These are phyloP conservation scores for Chloroceryle inda DNA, from an alignment of 2,797 vertebrate genomes.

Conservation along the genomic window DNA sequence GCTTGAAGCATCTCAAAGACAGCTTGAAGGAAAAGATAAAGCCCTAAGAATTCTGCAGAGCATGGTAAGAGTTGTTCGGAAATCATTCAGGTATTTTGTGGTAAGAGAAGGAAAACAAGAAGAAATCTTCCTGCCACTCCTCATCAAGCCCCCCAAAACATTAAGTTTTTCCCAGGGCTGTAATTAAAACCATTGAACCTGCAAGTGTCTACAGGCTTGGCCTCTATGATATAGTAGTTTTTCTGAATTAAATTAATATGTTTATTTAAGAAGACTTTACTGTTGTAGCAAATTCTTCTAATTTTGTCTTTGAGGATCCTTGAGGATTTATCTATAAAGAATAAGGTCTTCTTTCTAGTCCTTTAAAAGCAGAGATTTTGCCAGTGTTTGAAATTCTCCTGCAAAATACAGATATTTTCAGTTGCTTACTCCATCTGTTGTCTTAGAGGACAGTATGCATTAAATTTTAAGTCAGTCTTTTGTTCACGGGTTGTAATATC, in stretches of 20 bases:
- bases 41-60: slow-evolving; percentile 92
- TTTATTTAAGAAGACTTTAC: not conserved
- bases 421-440: not conserved
- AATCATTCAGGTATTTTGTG: not conserved
- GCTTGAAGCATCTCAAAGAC: slow-evolving; percentile 89
- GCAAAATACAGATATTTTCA: not conserved
- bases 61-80: slow-evolving; percentile 82
- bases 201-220: not conserved
- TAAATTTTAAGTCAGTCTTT: not conserved
- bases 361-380: not conserved
- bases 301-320: not conserved
- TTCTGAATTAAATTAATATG: not conserved
- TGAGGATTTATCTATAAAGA: not conserved
- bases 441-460: not conserved
- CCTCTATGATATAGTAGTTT: not conserved
- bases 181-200: not conserved
- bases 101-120: not conserved
- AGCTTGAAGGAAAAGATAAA: slow-evolving; percentile 92
- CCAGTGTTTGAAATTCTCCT: not conserved
- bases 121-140: not conserved
- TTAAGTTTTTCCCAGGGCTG: not conserved
- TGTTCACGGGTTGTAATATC: not conserved
- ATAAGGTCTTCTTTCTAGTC: not conserved
- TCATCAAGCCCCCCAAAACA: not conserved
- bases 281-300: not conserved